Evolutionary conservation across 1,140 invertebrate genomes (phyloP).

Genomic region (Streblospio benedicti): DNA sequence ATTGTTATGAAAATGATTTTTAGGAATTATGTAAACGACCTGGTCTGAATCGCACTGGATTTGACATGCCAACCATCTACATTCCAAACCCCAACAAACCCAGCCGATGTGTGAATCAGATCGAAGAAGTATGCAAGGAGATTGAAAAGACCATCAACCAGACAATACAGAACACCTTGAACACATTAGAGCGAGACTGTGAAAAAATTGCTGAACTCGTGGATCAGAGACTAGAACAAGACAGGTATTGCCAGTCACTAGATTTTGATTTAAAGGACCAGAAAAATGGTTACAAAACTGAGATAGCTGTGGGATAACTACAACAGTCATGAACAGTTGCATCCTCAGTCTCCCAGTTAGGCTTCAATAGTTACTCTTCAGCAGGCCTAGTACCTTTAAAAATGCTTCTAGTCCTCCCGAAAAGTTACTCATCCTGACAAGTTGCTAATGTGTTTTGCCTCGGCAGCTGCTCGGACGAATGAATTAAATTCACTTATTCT

Average conservation of each 20-base stretch:
- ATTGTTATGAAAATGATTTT: no score
- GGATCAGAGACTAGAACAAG: slow-evolving; percentile 44
- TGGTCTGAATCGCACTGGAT: slow-evolving; percentile 54
- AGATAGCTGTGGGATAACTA: not conserved
- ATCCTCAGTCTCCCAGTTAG: not conserved
- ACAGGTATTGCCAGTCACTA: slow-evolving; percentile 35
- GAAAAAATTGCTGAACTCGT: slow-evolving; percentile 49
- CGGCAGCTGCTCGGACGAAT: not conserved
- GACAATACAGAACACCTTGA: slow-evolving; percentile 56
- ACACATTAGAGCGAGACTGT: slow-evolving; percentile 54
- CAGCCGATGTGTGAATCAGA: slow-evolving; percentile 54
- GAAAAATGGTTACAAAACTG: not conserved
- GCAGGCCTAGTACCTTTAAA: slow-evolving; percentile 15
- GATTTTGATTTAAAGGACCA: not conserved
- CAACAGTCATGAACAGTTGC: not conserved
- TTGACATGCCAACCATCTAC: slow-evolving; percentile 59
- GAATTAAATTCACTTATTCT: not conserved
- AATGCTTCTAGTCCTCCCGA: not conserved
- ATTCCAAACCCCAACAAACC: slow-evolving; percentile 51
- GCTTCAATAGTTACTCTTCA: no score
- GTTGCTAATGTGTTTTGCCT: not conserved
- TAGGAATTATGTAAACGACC: slow-evolving; percentile 57
- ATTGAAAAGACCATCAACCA: slow-evolving; percentile 57
- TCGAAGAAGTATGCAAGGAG: slow-evolving; percentile 55
- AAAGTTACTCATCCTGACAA: not conserved